Conservation (phyloP, 2,888 invertebrate genomes). For the Drosophila mimetica region DNA sequence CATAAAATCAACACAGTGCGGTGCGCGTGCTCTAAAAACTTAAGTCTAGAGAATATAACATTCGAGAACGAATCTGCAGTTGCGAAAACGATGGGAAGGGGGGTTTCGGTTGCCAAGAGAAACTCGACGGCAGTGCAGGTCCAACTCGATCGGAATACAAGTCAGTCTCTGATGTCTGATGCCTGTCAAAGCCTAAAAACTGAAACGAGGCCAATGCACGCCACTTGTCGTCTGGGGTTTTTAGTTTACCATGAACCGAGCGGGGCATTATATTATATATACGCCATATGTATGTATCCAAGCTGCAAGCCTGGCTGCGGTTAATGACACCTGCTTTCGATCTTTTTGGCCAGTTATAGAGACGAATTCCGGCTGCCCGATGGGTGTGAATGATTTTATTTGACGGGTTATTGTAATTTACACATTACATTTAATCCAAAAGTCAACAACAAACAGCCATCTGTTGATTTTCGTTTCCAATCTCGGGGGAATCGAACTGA, state of each 20-base stretch:
- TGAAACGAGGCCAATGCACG: conserved; percentile 53
- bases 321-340: conserved; percentile 36
- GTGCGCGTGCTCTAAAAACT: conserved; percentile 28
- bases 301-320: conserved; percentile 33
- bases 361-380: conserved; percentile 9
- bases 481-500: background rate
- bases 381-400: conserved; percentile 36
- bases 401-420: conserved; percentile 31
- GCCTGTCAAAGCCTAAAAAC: conserved; percentile 68
- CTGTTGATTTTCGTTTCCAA: conserved; percentile 15
- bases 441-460: conserved; percentile 14
- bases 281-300: background rate
- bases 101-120: conserved; percentile 29
- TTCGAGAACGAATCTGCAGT: conserved; percentile 31
- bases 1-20: conserved; percentile 22
- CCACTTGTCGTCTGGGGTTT: conserved; percentile 42
- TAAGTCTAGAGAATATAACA: background rate
- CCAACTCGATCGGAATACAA: conserved; percentile 38
- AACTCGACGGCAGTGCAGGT: conserved; percentile 28
- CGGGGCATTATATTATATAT: conserved; percentile 4
- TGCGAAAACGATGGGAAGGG: background rate
- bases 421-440: conserved; percentile 26
- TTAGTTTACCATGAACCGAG: conserved; percentile 41
- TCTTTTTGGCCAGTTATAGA: conserved; percentile 31
- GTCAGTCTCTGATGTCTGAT: conserved; percentile 37